A percentile compares a stretch with the other conserved stretches of the same genome.
Evolutionary conservation across 1,140 invertebrate genomes (phyloP).

Genomic region (Diachasma alloeum): DNA sequence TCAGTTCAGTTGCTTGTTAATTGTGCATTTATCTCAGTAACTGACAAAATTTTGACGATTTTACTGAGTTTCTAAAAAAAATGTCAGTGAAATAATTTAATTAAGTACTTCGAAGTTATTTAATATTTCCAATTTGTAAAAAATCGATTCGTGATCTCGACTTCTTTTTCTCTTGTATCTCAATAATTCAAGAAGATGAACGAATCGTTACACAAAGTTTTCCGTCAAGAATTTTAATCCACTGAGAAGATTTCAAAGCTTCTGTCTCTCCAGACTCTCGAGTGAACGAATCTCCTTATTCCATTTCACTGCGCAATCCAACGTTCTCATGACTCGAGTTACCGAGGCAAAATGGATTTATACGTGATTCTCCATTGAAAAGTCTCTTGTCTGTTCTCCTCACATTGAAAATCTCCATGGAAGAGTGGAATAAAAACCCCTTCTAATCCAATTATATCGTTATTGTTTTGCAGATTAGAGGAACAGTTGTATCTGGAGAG

Average conservation of each 20-base stretch:
- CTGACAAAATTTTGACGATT: too few relatives aligned
- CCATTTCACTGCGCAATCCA: not conserved
- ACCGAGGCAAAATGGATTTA: not conserved
- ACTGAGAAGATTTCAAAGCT: not conserved
- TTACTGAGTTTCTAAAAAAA: too few relatives aligned
- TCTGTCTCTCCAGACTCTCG: not conserved
- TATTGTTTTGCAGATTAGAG: slow-evolving; percentile 66
- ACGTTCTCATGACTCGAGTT: not conserved
- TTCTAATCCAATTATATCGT: not conserved
- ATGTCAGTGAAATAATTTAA: too few relatives aligned
- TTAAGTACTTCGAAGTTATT: too few relatives aligned
- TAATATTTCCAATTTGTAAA: too few relatives aligned
- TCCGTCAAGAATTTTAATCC: not conserved
- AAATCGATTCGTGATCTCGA: too few relatives aligned
- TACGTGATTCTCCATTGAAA: not conserved
- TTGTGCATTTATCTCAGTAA: too few relatives aligned
- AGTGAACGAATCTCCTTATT: not conserved
- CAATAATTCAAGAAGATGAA: too few relatives aligned
- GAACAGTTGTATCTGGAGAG: slow-evolving; percentile 82
- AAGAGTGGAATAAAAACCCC: not conserved
- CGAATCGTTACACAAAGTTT: too few relatives aligned
- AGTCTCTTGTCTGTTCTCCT: not conserved
- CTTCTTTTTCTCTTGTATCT: too few relatives aligned
- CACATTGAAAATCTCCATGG: not conserved
- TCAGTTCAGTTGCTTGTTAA: too few relatives aligned